phyloP scores from a whole-genome alignment of 2,888 invertebrate genomes.

The Linyphia triangularis region DNA sequence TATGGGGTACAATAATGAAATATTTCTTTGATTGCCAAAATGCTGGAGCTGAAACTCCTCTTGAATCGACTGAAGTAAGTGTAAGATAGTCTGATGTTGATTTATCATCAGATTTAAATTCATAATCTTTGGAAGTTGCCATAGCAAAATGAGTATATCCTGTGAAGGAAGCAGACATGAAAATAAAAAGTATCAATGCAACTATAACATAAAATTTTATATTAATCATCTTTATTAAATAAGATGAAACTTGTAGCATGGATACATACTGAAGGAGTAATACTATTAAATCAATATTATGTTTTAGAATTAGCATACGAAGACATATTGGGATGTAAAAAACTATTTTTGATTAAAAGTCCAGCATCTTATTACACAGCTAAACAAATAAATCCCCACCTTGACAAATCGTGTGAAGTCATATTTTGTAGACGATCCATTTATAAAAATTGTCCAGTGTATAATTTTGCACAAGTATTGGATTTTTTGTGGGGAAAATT shows the following conservation, averaged over 20 bases:
- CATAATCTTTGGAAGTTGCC: not conserved
- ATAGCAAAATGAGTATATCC: not conserved
- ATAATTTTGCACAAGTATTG: not conserved
- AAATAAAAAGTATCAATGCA: not conserved
- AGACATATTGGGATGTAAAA: not conserved
- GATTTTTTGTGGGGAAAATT: not conserved
- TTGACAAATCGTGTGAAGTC: not conserved
- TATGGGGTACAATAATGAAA: not conserved
- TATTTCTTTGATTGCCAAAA: not conserved
- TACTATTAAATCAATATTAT: conserved; percentile 6
- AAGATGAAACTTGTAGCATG: not conserved
- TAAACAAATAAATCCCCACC: not conserved
- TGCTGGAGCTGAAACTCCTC: not conserved
- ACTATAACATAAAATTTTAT: not conserved
- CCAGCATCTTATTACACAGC: not conserved
- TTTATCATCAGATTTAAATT: not conserved
- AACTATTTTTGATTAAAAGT: conserved; percentile 16
- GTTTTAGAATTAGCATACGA: conserved; percentile 9
- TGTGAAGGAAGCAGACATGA: not conserved
- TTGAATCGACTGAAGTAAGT: too few species aligned
- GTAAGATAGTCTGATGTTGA: too few species aligned
- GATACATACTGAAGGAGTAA: conserved; percentile 7
- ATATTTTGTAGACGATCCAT: not conserved
- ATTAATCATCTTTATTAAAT: not conserved
- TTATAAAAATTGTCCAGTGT: not conserved